Evolutionary conservation across 1,140 invertebrate species (phyloP).

Genomic region (Cardiocondyla obscurior): DNA sequence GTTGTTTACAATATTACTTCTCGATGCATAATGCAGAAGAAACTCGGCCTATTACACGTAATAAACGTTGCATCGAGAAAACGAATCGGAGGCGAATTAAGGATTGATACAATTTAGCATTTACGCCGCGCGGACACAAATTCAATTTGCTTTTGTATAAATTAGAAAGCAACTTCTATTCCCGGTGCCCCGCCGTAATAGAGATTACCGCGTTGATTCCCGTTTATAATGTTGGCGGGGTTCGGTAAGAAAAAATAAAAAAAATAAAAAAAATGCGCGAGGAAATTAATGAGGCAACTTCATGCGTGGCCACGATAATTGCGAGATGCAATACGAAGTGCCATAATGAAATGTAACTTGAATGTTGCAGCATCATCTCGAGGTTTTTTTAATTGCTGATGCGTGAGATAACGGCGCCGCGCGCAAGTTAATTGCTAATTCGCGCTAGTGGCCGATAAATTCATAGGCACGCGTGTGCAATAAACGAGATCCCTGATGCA

Average conservation of each 20-base stretch:
- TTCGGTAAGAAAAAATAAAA: slow-evolving; percentile 31
- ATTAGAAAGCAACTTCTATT: slow-evolving; percentile 52
- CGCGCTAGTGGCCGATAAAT: slow-evolving; percentile 51
- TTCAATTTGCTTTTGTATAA: slow-evolving; percentile 43
- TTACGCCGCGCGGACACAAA: neutral
- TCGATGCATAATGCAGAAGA: neutral
- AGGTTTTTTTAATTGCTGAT: slow-evolving; percentile 54
- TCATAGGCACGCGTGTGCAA: slow-evolving; percentile 38
- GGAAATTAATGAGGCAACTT: slow-evolving; percentile 48
- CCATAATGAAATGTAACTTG: slow-evolving; percentile 57
- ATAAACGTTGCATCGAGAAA: slow-evolving; percentile 20
- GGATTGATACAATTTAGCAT: slow-evolving; percentile 23
- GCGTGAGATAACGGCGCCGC: slow-evolving; percentile 40
- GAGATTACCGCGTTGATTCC: slow-evolving; percentile 46
- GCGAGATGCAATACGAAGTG: slow-evolving; percentile 54
- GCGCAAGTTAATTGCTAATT: slow-evolving; percentile 52
- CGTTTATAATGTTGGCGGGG: slow-evolving; percentile 40
- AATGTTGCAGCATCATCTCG: slow-evolving; percentile 56
- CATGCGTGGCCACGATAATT: slow-evolving; percentile 50
- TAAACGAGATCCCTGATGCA: slow-evolving; percentile 25
- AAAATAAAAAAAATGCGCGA: slow-evolving; percentile 34
- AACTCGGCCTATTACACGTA: neutral
- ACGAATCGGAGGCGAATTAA: slow-evolving; percentile 12
- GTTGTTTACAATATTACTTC: neutral
- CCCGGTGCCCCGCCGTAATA: slow-evolving; percentile 31